Evolutionary conservation across 2,888 invertebrate genomes (phyloP), one percentile per base, ranked within the genome.

Genomic region (Volucella bombylans): DNA sequence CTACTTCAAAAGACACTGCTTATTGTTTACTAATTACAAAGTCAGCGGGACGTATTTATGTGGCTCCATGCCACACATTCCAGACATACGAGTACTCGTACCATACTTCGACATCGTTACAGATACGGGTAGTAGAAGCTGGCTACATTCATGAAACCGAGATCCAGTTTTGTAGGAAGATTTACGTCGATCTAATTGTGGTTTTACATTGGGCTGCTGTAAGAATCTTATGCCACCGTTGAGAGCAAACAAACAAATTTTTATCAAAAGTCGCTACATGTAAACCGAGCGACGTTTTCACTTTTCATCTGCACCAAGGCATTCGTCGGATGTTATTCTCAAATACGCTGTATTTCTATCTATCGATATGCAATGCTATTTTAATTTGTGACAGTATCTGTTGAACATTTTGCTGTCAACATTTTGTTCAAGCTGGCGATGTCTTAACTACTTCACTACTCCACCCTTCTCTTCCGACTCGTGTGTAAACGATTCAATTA

Each of bases 381-480:
- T 82, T 78, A 78, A 82, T 82, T 82, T 67, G 72, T 82, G 82
- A 78, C 82, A 78, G 64, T 73, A 82, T 71, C 67, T 82, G 57
- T 57, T 77, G 50, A 72, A 49, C 67, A 72, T 73, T 76, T 72
- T 77, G 72, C 39, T 78, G 50, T 49, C n/a, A 62, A 73, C 55
- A 38, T 73, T 68, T 57, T 41, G 18, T 43, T 71, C 23, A n/a
- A 38, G 52, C 10, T 65, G 12, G 11, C 11, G 8, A 47, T 72
- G 12, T 43, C 23, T 62, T n/a, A 6, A 31, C 31, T 31, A 1
- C 6, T 31, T 31, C 23, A 23, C 23, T 23, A 23, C 23, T 23
- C 31, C 31, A 31, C 31, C 6, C 31, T 6, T 31, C 31, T 31
- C 31, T 31, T 31, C 6, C 31, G 6, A 6, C 4, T 43, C 43